Conservation (phyloP, 2,113 vertebrate genomes). For the Bombycilla garrulus region DNA sequence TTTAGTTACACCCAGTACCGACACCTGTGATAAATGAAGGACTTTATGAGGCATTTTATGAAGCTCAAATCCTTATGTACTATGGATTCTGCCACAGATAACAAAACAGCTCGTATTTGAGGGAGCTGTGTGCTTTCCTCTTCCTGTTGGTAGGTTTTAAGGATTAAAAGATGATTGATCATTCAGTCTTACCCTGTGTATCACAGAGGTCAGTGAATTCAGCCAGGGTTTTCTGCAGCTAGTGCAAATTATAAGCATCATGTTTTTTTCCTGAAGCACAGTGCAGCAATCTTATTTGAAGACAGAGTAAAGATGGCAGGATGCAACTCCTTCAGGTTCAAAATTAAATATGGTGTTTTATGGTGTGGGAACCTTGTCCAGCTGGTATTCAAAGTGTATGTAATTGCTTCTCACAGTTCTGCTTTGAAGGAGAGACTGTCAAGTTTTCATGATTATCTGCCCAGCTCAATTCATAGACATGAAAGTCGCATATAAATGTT, state of each 20-base stretch:
- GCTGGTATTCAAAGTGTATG: slow-evolving; percentile 3
- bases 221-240: background rate
- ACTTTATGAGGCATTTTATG: background rate
- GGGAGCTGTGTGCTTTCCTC: background rate
- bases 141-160: background rate
- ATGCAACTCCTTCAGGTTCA: background rate
- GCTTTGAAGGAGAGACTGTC: slow-evolving; percentile 30
- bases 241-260: background rate
- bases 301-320: background rate
- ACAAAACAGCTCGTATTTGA: background rate
- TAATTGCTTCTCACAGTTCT: slow-evolving; percentile 1
- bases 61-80: background rate
- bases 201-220: background rate
- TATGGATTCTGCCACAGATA: background rate
- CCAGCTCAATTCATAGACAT: background rate
- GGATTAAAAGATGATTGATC: background rate
- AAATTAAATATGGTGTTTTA: background rate
- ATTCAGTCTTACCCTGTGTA: background rate
- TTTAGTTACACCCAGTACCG: background rate
- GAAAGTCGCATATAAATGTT: background rate
- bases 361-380: background rate
- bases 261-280: background rate
- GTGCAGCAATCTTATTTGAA: background rate
- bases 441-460: background rate
- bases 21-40: background rate